Evolutionary conservation across 2,797 vertebrate species (phyloP).

Genomic region (Karalla daura): DNA sequence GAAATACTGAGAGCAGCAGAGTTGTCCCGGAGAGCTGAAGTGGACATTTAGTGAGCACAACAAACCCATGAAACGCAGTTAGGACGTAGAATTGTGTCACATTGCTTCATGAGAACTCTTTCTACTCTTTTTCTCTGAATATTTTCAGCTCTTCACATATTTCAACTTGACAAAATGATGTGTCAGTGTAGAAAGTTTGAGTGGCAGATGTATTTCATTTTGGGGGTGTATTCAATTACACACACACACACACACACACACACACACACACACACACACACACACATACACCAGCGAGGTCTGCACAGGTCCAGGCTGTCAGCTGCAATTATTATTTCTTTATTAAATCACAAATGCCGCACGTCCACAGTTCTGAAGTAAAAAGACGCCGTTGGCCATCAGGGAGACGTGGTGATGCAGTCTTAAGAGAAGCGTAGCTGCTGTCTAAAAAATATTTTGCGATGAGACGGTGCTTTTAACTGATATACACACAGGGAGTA

Average conservation of each 20-base stretch:
- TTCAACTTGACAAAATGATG: neutral
- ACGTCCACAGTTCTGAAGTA: conserved; percentile 9
- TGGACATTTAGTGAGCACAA: conserved; percentile 1
- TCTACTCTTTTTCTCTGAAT: conserved; percentile 21
- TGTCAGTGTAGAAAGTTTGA: conserved; percentile 4
- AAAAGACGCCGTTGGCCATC: conserved; percentile 14
- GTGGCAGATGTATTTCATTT: conserved; percentile 4
- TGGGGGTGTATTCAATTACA: neutral
- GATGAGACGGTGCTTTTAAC: conserved; percentile 13
- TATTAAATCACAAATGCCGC: conserved; percentile 4
- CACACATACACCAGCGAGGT: too few relatives aligned
- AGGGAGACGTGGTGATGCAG: conserved; percentile 9
- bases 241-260: too few relatives aligned
- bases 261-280: too few relatives aligned
- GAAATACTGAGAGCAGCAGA: conserved; percentile 23
- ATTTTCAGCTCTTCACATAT: conserved; percentile 1
- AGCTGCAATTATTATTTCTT: neutral
- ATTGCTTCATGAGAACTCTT: neutral
- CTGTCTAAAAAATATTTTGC: conserved; percentile 35
- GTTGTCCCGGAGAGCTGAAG: conserved; percentile 28
- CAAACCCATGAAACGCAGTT: conserved; percentile 18
- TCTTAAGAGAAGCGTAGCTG: conserved; percentile 12
- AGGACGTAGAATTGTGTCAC: neutral
- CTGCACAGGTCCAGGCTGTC: neutral
- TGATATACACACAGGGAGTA: conserved; percentile 16